These are phyloP conservation scores for Diadophis punctatus DNA, from an alignment of 2,113 vertebrate genomes.

Conservation along the genomic window DNA sequence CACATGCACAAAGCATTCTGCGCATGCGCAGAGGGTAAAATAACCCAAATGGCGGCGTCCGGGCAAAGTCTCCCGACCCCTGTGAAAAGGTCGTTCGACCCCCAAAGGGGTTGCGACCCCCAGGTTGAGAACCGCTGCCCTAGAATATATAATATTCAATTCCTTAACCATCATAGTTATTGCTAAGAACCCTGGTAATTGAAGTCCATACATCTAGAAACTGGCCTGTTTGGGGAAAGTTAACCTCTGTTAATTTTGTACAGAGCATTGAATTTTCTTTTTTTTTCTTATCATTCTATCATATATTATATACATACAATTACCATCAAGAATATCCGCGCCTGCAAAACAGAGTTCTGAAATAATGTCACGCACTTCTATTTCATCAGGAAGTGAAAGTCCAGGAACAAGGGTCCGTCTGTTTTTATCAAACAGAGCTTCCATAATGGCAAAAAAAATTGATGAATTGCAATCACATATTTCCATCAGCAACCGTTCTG, in stretches of 20 bases:
- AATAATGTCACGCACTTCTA: constrained; percentile 72
- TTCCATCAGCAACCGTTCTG: constrained; percentile 75
- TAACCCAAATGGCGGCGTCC: no score
- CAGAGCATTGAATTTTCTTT: neutral
- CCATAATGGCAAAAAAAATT: constrained; percentile 83
- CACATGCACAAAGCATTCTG: no score
- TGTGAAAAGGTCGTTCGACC: no score
- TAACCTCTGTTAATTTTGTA: neutral
- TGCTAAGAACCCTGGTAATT: neutral
- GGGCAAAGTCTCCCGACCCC: no score
- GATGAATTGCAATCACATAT: constrained; percentile 79
- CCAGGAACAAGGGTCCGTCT: constrained; percentile 66
- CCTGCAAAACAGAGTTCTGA: constrained; percentile 86
- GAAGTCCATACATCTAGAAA: neutral
- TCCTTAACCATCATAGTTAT: neutral
- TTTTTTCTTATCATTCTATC: neutral
- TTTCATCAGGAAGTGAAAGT: constrained; percentile 69
- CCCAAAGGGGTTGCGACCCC: no score
- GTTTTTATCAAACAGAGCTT: constrained; percentile 78
- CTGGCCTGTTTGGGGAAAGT: neutral
- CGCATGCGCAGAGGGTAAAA: no score
- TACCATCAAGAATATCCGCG: constrained; percentile 84
- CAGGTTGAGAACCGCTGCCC: no score
- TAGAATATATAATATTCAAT: neutral
- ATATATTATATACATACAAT: constrained; percentile 30